A percentile compares a stretch with the other conserved stretches of the same genome.
Evolutionary conservation across 2,113 vertebrate species (phyloP).

Genomic region (Platysteira castanea): DNA sequence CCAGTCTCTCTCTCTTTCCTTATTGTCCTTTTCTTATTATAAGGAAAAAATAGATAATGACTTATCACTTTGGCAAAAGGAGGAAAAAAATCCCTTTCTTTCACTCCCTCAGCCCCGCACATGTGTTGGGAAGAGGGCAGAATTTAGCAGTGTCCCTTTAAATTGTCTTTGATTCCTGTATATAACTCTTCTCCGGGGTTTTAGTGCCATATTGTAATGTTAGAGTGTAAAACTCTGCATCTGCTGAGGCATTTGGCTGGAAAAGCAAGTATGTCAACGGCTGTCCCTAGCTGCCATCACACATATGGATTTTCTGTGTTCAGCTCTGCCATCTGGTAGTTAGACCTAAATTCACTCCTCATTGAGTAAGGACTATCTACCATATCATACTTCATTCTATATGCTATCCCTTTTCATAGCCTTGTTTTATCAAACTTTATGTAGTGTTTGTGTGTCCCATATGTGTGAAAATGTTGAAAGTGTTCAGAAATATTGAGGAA

Average conservation of each 20-base stretch:
- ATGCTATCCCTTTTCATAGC: constrained; percentile 20
- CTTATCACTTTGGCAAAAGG: neutral
- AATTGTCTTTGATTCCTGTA: constrained; percentile 59
- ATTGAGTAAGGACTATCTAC: constrained; percentile 74
- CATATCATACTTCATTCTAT: constrained; percentile 61
- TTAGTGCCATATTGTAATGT: constrained; percentile 77
- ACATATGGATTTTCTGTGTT: constrained; percentile 79
- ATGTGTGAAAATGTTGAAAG: neutral
- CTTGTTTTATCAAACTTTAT: constrained; percentile 30
- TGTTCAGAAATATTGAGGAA: constrained; percentile 21
- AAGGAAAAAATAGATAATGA: neutral
- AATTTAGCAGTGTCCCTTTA: constrained; percentile 65
- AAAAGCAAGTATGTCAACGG: constrained; percentile 76
- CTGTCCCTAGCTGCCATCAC: constrained; percentile 73
- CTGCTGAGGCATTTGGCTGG: constrained; percentile 77
- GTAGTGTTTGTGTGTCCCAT: neutral
- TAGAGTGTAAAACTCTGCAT: constrained; percentile 80
- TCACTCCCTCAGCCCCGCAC: neutral
- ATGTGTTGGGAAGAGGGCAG: neutral
- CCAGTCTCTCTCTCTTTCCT: neutral
- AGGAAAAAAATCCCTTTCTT: neutral
- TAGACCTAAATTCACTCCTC: constrained; percentile 69
- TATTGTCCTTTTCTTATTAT: neutral
- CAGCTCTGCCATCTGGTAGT: constrained; percentile 74
- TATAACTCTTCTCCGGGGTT: constrained; percentile 64